A percentile compares a stretch with the other conserved stretches of the same genome.
These are phyloP conservation scores for Ophonus ardosiacus DNA, from an alignment of 2,888 invertebrate species.

Conservation along the genomic window DNA sequence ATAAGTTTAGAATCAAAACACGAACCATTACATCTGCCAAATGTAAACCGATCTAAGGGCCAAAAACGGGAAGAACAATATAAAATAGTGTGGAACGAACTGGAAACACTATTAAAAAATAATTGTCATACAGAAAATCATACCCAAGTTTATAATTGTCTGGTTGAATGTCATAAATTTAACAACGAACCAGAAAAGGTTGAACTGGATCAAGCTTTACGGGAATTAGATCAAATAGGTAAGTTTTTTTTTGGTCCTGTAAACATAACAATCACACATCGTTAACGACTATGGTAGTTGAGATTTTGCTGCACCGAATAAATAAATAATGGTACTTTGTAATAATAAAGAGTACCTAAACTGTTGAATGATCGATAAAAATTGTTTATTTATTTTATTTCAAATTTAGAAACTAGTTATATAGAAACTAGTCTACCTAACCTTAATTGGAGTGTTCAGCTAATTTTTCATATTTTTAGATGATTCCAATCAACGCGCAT, in stretches of 20 bases:
- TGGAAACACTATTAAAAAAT: constrained; percentile 89
- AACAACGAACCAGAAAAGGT: constrained; percentile 79
- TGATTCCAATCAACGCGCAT: constrained; percentile 72
- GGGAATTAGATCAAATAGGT: constrained; percentile 79
- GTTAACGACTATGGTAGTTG: background rate
- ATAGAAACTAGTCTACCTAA: too few species aligned
- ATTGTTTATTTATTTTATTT: too few species aligned
- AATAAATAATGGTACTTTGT: too few species aligned
- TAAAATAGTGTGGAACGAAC: constrained; percentile 91
- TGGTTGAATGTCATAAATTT: constrained; percentile 86
- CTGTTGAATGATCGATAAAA: too few species aligned
- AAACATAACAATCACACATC: background rate
- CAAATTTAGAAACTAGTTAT: too few species aligned
- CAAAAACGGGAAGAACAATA: constrained; percentile 92
- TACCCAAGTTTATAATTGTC: constrained; percentile 85
- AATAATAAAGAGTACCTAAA: too few species aligned
- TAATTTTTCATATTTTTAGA: constrained; percentile 68
- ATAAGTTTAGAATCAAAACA: constrained; percentile 90
- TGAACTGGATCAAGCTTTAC: constrained; percentile 80
- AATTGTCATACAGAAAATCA: constrained; percentile 89
- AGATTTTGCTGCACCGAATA: too few species aligned
- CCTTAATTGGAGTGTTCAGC: too few species aligned
- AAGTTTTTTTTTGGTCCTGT: constrained; percentile 63
- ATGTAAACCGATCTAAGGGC: constrained; percentile 80
- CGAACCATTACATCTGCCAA: constrained; percentile 86